Percentiles rank a stretch among this genome's conserved stretches.
Conservation (phyloP, 2,113 vertebrate species). For the Ceuthmochares aereus region DNA sequence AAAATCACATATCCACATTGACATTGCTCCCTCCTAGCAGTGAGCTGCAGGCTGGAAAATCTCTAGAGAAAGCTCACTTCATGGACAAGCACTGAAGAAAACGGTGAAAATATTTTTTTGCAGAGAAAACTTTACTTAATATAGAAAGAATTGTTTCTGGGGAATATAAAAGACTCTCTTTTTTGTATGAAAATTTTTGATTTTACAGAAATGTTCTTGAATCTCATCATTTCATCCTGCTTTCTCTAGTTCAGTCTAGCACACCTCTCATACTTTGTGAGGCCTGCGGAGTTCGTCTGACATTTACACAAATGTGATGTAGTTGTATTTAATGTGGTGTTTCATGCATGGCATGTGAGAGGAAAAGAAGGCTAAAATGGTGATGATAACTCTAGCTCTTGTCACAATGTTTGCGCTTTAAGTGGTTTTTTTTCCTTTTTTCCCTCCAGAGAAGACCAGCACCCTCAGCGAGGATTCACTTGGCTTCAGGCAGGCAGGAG, state of each 20-base stretch:
- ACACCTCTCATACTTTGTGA: not conserved
- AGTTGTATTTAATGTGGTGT: not conserved
- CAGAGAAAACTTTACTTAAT: not conserved
- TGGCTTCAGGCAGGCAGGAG: not conserved
- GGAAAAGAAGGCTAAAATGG: not conserved
- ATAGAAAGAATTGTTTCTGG: not conserved
- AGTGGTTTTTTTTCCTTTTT: accelerated
- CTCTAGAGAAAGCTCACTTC: not conserved
- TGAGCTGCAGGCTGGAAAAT: not conserved
- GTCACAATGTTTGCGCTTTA: not conserved
- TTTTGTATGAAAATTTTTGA: not conserved
- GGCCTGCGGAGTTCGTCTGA: not conserved
- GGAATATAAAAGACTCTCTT: not conserved
- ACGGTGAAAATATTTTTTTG: not conserved
- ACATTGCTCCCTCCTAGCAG: not conserved
- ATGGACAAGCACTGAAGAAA: not conserved
- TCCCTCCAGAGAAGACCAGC: not conserved
- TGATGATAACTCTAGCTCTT: not conserved
- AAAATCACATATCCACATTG: not conserved
- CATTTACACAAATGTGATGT: not conserved
- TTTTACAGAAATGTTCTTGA: not conserved
- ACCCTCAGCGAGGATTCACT: not conserved
- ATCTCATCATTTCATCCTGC: not conserved
- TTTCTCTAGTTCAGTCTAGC: not conserved
- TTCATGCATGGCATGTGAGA: too few species aligned